These are phyloP conservation scores for Heliconius congener DNA, from an alignment of 1,140 invertebrate species.

Conservation along the genomic window DNA sequence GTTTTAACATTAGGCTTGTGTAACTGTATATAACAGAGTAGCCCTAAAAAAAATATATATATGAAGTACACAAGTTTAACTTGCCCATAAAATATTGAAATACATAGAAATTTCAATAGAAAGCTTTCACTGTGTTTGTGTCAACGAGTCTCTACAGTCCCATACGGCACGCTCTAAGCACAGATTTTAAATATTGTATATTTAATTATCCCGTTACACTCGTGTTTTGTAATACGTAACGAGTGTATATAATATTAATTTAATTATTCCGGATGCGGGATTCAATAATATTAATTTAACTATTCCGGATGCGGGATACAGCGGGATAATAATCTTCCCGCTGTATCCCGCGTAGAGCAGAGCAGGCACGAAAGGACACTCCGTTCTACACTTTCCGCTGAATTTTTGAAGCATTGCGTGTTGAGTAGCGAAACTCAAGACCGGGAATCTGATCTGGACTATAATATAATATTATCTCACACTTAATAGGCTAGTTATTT, in stretches of 20 bases:
- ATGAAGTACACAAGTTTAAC: neutral
- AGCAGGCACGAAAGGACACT: no score
- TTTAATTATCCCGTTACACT: neutral
- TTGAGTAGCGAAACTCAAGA: no score
- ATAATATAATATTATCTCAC: neutral
- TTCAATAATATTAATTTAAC: neutral
- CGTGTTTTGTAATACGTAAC: neutral
- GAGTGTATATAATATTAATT: neutral
- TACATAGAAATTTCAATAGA: neutral
- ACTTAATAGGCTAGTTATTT: neutral
- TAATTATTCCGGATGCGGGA: neutral
- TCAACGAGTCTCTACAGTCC: neutral
- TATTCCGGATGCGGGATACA: neutral
- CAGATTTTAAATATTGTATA: neutral
- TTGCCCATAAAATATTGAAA: neutral
- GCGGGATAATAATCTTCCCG: no score
- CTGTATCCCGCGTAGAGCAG: no score
- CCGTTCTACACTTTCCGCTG: no score
- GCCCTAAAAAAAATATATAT: no score
- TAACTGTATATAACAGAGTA: no score
- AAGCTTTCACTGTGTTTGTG: neutral
- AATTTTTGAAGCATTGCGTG: no score
- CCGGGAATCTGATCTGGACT: no score
- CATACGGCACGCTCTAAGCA: neutral
- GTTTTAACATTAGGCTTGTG: no score